These are phyloP conservation scores for Dromas ardeola DNA, from an alignment of 2,113 vertebrate species.

Conservation along the genomic window DNA sequence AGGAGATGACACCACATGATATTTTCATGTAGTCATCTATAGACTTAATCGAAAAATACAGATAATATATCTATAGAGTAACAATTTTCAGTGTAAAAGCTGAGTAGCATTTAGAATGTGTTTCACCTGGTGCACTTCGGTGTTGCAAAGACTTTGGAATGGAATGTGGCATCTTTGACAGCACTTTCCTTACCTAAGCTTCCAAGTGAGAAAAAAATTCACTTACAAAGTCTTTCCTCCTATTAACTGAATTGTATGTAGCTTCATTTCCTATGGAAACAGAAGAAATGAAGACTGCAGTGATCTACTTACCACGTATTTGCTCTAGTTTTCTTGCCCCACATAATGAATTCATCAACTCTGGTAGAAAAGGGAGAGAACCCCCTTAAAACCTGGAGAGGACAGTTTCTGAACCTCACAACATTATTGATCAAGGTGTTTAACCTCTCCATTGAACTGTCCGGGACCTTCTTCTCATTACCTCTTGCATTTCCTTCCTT, in stretches of 20 bases:
- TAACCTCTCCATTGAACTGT: not conserved
- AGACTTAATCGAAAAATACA: not conserved
- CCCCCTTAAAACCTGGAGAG: not conserved
- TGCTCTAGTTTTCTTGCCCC: not conserved
- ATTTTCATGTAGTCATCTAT: not conserved
- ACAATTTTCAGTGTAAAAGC: not conserved
- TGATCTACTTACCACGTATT: not conserved
- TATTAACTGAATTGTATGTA: not conserved
- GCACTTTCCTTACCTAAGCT: not conserved
- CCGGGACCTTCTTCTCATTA: not conserved
- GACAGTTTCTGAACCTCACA: not conserved
- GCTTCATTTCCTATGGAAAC: not conserved
- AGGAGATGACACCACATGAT: not conserved
- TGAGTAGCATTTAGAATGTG: not conserved
- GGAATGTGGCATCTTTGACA: not conserved
- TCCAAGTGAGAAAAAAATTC: not conserved
- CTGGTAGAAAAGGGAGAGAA: not conserved
- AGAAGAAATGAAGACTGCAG: not conserved
- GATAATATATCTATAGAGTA: not conserved
- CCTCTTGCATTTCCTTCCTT: not conserved
- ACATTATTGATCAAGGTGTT: not conserved
- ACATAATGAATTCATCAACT: not conserved
- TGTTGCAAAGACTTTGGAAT: not conserved
- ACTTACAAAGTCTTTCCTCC: not conserved
- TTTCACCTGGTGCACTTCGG: not conserved